A percentile compares a stretch with the other conserved stretches of the same genome.
These are phyloP conservation scores for Gopherus evgoodei DNA, from an alignment of 2,113 vertebrate species.

Conservation along the genomic window DNA sequence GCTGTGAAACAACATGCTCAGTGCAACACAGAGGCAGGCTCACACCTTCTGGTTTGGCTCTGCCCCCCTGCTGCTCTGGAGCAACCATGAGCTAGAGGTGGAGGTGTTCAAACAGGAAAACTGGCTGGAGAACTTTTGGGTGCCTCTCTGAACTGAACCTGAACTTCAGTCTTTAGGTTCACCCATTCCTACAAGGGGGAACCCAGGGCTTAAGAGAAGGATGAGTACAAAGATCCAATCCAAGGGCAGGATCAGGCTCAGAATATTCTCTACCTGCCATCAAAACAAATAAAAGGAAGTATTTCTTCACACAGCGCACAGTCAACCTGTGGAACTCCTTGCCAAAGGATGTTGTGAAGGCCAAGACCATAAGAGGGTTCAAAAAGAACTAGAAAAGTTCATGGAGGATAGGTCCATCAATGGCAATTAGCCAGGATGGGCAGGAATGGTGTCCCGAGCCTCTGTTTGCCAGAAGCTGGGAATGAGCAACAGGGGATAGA, in stretches of 20 bases:
- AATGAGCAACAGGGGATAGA: no score
- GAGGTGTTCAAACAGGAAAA: background rate
- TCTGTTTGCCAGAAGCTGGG: no score
- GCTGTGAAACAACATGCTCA: fast-evolving
- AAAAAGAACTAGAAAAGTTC: no score
- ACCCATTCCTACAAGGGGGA: background rate
- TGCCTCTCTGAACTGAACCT: background rate
- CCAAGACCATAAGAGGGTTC: no score
- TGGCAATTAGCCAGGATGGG: no score
- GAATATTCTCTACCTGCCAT: fast-evolving
- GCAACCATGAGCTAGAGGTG: background rate
- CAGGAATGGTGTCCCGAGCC: no score
- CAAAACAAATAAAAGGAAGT: no score
- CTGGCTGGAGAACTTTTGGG: background rate
- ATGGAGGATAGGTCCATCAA: no score
- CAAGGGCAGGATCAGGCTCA: background rate
- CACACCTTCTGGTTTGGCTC: background rate
- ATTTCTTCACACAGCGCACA: no score
- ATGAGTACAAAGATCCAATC: fast-evolving
- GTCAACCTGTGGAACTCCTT: no score
- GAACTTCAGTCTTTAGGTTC: background rate
- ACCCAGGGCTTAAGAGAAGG: background rate
- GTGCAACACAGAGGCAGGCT: fast-evolving
- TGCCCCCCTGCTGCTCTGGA: background rate
- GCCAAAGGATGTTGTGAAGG: no score